Conservation (phyloP, 2,113 vertebrate species). For the Ia io region DNA sequence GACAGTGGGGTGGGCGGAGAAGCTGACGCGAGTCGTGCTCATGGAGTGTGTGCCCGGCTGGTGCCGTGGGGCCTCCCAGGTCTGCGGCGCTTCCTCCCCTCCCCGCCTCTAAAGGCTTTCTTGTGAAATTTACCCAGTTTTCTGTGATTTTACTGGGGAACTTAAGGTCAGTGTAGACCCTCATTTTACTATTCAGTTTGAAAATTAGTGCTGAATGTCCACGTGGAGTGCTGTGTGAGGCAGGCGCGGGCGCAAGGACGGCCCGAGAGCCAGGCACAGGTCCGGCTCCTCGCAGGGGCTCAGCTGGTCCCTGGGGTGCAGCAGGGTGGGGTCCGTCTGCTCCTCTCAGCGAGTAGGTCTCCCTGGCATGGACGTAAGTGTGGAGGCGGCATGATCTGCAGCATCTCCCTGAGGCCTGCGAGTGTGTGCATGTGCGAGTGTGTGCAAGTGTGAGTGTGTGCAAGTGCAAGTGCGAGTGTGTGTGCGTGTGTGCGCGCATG, state of each 20-base stretch:
- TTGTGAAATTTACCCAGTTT: background rate
- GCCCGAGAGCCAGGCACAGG: too few relatives aligned
- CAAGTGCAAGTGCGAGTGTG: too few relatives aligned
- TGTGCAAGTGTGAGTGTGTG: too few relatives aligned
- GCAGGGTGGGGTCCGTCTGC: background rate
- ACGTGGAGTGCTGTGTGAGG: fast-evolving
- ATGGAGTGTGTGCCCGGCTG: too few relatives aligned
- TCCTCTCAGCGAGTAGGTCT: background rate
- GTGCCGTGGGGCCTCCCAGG: too few relatives aligned
- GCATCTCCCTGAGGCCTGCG: background rate
- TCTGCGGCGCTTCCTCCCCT: too few relatives aligned
- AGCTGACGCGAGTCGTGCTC: background rate
- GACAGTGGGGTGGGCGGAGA: too few relatives aligned
- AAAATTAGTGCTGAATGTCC: fast-evolving
- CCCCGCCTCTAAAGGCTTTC: background rate
- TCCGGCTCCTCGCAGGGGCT: fast-evolving
- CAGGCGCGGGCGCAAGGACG: too few relatives aligned
- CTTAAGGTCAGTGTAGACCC: fast-evolving
- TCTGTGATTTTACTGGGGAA: background rate
- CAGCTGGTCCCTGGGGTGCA: fast-evolving
- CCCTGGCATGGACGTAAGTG: background rate
- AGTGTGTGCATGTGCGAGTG: fast-evolving
- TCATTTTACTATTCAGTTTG: background rate
- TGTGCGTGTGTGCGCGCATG: too few relatives aligned
- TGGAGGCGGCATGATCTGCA: background rate